These are phyloP conservation scores for Chaetoderma sp. DNA, from an alignment of 2,888 invertebrate species.

Conservation along the genomic window DNA sequence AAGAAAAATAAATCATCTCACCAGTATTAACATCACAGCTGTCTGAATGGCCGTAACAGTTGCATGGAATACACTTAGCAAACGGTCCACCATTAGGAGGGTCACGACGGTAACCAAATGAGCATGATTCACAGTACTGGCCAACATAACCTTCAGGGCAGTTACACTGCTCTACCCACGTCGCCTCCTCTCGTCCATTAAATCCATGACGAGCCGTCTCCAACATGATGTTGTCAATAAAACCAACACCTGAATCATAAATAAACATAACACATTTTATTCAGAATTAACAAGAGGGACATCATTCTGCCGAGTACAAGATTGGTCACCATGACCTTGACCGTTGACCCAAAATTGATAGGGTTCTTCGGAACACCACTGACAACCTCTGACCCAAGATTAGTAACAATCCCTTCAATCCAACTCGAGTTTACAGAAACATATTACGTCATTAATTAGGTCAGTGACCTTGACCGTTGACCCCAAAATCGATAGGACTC, in stretches of 20 bases:
- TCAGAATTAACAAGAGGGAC: neutral
- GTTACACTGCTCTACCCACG: conserved; percentile 94
- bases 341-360: too few relatives aligned
- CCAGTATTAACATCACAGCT: conserved; percentile 81
- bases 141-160: conserved; percentile 81
- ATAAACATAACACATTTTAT: neutral
- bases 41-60: conserved; percentile 96
- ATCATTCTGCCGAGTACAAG: too few relatives aligned
- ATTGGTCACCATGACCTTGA: too few relatives aligned
- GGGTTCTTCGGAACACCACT: too few relatives aligned
- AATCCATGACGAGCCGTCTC: conserved; percentile 83
- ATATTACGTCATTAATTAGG: too few relatives aligned
- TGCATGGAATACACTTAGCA: conserved; percentile 93
- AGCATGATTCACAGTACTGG: conserved; percentile 97
- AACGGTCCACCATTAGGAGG: conserved; percentile 93
- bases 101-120: conserved; percentile 92
- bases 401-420: too few relatives aligned
- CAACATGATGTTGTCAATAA: conserved; percentile 87
- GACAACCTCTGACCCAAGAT: too few relatives aligned
- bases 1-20: conserved; percentile 27
- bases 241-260: conserved; percentile 77
- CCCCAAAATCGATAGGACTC: too few relatives aligned
- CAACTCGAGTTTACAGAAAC: too few relatives aligned
- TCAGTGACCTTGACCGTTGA: too few relatives aligned
- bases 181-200: conserved; percentile 78